Evolutionary conservation across 2,888 invertebrate genomes (phyloP).

Genomic region (Drosophila peninsularis): DNA sequence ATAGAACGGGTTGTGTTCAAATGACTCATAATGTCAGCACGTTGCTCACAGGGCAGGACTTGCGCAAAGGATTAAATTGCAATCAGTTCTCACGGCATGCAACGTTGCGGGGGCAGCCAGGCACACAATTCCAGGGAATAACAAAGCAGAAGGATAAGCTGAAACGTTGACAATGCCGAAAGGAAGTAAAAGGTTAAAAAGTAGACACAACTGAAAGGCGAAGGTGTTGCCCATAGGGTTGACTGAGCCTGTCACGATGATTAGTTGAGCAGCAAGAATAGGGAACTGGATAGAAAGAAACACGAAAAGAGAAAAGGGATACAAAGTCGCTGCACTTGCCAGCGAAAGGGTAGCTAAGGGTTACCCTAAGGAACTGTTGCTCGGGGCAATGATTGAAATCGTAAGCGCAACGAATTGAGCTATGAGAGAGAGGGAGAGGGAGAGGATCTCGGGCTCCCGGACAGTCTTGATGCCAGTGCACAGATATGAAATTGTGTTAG

Average conservation of each 20-base stretch:
- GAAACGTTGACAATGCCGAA: constrained; percentile 37
- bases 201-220: constrained; percentile 25
- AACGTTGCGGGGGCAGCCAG: constrained; percentile 58
- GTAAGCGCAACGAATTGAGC: constrained; percentile 55
- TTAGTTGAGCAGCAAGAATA: constrained; percentile 32
- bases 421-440: constrained; percentile 3
- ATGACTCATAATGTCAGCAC: constrained; percentile 37
- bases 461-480: constrained; percentile 25
- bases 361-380: constrained; percentile 1
- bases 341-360: constrained; percentile 36
- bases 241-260: constrained; percentile 60
- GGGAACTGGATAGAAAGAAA: constrained; percentile 5
- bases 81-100: constrained; percentile 65
- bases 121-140: constrained; percentile 42
- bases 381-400: constrained; percentile 50
- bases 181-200: constrained; percentile 71
- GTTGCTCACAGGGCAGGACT: constrained; percentile 16
- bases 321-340: constrained; percentile 57
- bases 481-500: constrained; percentile 44
- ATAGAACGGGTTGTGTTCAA: constrained; percentile 27
- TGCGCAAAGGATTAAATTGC: constrained; percentile 68
- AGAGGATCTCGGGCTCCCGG: constrained; percentile 18
- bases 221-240: constrained; percentile 64
- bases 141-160: constrained; percentile 41
- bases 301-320: constrained; percentile 20